phyloP scores from a whole-genome alignment of 1,140 invertebrate species.

The Saccostrea cuccullata region DNA sequence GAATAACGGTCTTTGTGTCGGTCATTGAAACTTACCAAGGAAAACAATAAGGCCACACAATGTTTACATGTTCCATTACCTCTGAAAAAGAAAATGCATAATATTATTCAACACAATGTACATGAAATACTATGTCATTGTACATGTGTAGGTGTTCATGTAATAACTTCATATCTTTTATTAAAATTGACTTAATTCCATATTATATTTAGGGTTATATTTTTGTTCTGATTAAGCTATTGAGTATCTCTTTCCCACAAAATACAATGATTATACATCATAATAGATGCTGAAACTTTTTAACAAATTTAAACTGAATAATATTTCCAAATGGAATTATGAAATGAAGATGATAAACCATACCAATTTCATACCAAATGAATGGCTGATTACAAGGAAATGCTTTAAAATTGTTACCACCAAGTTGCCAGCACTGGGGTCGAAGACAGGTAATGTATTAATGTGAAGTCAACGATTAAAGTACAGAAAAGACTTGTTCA shows the following conservation, averaged over 20 bases:
- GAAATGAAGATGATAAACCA: background rate
- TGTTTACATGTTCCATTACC: constrained; percentile 45
- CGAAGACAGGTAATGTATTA: too few species aligned
- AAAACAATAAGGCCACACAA: constrained; percentile 38
- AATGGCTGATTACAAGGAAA: background rate
- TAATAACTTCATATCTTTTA: background rate
- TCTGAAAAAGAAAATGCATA: constrained; percentile 31
- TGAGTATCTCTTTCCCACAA: background rate
- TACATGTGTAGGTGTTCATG: background rate
- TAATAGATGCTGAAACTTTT: background rate
- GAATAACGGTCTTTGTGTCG: too few species aligned
- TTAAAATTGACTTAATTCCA: background rate
- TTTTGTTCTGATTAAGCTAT: background rate
- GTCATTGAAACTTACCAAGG: constrained; percentile 39
- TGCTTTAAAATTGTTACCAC: too few species aligned
- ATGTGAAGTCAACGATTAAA: too few species aligned
- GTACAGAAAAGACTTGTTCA: too few species aligned
- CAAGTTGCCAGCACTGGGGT: too few species aligned
- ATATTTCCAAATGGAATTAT: background rate
- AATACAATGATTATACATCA: background rate
- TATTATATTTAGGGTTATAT: too few species aligned
- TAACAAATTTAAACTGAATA: background rate
- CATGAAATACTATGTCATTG: too few species aligned
- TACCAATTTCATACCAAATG: background rate
- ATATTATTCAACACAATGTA: background rate